These are phyloP conservation scores for Aphelenchoides bicaudatus DNA, from an alignment of 2,888 invertebrate species.

Conservation along the genomic window DNA sequence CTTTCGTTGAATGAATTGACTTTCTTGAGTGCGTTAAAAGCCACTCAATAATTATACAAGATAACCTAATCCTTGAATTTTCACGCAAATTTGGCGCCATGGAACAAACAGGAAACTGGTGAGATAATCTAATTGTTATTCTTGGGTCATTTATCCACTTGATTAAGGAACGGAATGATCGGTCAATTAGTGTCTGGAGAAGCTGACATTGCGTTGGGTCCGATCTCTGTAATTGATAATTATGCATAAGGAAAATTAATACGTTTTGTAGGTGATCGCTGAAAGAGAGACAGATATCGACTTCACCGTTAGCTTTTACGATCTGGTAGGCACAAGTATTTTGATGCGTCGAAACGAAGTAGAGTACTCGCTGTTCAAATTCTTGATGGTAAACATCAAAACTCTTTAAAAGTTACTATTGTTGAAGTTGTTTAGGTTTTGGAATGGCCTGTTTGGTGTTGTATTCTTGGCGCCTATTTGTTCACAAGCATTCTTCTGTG, in stretches of 20 bases:
- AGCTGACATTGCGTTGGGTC: slow-evolving; percentile 81
- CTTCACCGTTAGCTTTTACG: slow-evolving; percentile 93
- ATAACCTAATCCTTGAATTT: too few species aligned
- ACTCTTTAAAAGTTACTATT: not conserved
- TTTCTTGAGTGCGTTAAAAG: too few species aligned
- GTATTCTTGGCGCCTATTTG: slow-evolving; percentile 89
- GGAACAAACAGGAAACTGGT: slow-evolving; percentile 79
- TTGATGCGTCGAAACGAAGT: slow-evolving; percentile 85
- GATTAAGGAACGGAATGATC: slow-evolving; percentile 76
- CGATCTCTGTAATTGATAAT: slow-evolving; percentile 75
- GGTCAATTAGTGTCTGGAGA: slow-evolving; percentile 66
- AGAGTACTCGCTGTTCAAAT: slow-evolving; percentile 88
- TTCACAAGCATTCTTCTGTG: slow-evolving; percentile 90
- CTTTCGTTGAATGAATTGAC: too few species aligned
- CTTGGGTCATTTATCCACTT: too few species aligned
- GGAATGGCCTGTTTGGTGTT: slow-evolving; percentile 93
- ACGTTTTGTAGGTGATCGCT: slow-evolving; percentile 78
- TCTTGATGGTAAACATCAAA: slow-evolving; percentile 73
- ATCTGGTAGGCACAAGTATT: slow-evolving; percentile 92
- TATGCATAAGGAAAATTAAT: not conserved
- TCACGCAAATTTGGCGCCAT: slow-evolving; percentile 89
- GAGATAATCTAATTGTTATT: too few species aligned
- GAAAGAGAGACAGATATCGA: slow-evolving; percentile 93
- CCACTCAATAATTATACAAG: too few species aligned
- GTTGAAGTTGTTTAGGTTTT: slow-evolving; percentile 62